Evolutionary conservation across 2,113 vertebrate species (phyloP).

Genomic region (Callopanchax toddi): DNA sequence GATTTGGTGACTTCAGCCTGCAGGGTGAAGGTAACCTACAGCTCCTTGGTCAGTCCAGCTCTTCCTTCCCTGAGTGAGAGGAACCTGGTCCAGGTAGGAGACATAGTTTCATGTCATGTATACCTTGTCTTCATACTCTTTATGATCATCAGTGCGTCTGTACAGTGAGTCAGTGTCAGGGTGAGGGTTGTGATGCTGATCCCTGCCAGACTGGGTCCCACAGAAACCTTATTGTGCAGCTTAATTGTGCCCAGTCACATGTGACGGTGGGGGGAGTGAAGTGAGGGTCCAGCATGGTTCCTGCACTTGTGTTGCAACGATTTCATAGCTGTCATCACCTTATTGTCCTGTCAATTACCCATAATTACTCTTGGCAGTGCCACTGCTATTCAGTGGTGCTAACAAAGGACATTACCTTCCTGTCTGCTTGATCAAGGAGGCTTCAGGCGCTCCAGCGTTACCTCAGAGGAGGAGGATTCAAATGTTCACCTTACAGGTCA

Average conservation of each 20-base stretch:
- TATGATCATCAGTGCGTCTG: background rate
- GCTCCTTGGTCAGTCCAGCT: too few species aligned
- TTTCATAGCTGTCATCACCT: slow-evolving; percentile 78
- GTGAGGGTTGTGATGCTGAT: slow-evolving; percentile 39
- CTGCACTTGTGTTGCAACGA: slow-evolving; percentile 49
- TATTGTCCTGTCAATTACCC: slow-evolving; percentile 79
- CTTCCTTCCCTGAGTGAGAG: too few species aligned
- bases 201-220: slow-evolving; percentile 36
- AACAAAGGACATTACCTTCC: slow-evolving; percentile 69
- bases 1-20: too few species aligned
- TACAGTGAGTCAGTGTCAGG: slow-evolving; percentile 1
- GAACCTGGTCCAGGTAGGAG: too few species aligned
- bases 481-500: too few species aligned
- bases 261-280: slow-evolving; percentile 61
- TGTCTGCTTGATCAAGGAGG: slow-evolving; percentile 61
- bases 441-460: too few species aligned
- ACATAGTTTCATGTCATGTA: too few species aligned
- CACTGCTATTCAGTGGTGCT: slow-evolving; percentile 55
- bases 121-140: too few species aligned
- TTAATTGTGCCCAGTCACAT: slow-evolving; percentile 69
- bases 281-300: slow-evolving; percentile 39
- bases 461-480: too few species aligned
- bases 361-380: slow-evolving; percentile 78
- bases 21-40: too few species aligned
- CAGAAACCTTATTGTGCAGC: slow-evolving; percentile 72